Base-by-base conservation (phyloP, 2,113 vertebrate genomes). In the Ceyx margarethae region DNA sequence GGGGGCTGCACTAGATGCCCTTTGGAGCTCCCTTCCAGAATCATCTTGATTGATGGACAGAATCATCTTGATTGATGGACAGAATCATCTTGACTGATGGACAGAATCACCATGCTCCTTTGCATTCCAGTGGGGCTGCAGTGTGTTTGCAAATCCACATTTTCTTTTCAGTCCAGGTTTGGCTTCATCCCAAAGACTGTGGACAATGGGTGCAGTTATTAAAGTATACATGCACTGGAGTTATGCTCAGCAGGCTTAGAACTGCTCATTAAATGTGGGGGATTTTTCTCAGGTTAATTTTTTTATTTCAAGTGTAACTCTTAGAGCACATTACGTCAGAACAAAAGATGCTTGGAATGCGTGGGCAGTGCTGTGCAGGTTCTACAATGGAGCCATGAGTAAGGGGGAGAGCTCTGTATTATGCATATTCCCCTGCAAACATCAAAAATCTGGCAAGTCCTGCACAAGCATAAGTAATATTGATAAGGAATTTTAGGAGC, bases 361-460 rank as follows among this genome's bases (percentile, higher is more conserved):
- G 68, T 77, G 54, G 85, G 87, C 23, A 91, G 65, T 75, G 35
- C 57, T 92, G 40, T 85, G n/a, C 54, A 76, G 69, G 56, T 22
- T 93, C 84, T 81, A 60, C 76, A 76, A 82, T 2, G 77, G 51
- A 91, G 25, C 40, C 57, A 60, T 31, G 46, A 67, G 72, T 77
- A 84, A 82, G 54, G 74, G 17, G 15, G 33, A 91, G 81, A 92
- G 45, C 6, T 67, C 31, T 85, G 74, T 73, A 25, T 83, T 77
- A 45, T 61, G 79, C 13, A 26, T 19, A 37, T 82, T 92, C 19
- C 15, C 40, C 29, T 71, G 60, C 51, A 60, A 85, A 56, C 29
- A 28, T 56, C 61, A 85, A 82, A 92, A 95, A 95, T 15, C 43
- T 75, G 86, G 20, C 69, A 89, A 89, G 69, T 84, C n/a, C 87